Base-by-base conservation (phyloP, 2,797 vertebrate genomes). In the Aratinga solstitialis region DNA sequence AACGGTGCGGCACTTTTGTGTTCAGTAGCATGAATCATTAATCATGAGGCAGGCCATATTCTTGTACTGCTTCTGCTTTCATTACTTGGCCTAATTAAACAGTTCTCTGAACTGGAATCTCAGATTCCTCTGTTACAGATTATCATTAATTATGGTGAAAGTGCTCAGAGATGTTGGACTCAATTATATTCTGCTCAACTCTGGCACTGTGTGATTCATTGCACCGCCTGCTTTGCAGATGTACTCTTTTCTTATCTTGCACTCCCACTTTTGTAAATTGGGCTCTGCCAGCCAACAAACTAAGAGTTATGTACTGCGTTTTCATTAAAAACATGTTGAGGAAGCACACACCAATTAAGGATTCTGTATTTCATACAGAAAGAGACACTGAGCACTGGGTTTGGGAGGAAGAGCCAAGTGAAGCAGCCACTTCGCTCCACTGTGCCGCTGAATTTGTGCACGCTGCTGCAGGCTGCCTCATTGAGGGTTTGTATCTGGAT, bases 81-180 rank as follows among this genome's bases (percentile, higher is more conserved):
- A 99, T 99, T 99, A 99, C 99, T 98, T 99, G 99, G 99, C 99
- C 99, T 99, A 99, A 99, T 99, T 99, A 99, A 99, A 99, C 99
- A 99, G 99, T 99, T 99, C 99, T 99, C 99, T 99, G 99, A 99
- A 99, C 99, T 99, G 99, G 99, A 99, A 99, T 99, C 99, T 99
- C 99, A 99, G 99, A 99, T 99, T 99, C 99, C 99, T 99, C 99
- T 99, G 99, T 99, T 99, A 99, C 99, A 99, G 99, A 99, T 99
- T 99, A 99, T 99, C 99, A 99, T 99, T 99, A 99, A 99, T 99
- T 99, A 99, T 99, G 99, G 99, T 99, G 99, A 99, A 99, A 99
- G 99, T 99, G 99, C 99, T 99, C 99, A 98, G 99, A 99, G 99
- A 99, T 99, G 99, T 99, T 99, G 99, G 99, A 99, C 99, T 99